Evolutionary conservation across 2,797 vertebrate species (phyloP).

Genomic region (Pelochelys cantorii): DNA sequence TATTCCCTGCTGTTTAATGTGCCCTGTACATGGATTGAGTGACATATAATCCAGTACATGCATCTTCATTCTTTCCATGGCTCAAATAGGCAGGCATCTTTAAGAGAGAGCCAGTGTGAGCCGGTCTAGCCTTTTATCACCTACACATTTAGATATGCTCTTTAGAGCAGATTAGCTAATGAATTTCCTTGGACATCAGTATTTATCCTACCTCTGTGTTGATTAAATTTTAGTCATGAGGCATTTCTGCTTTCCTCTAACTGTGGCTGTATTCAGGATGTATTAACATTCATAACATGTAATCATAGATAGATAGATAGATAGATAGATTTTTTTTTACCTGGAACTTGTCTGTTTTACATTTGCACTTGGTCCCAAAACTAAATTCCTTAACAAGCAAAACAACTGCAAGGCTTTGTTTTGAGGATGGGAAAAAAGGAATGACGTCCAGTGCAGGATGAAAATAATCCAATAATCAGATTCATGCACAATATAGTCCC

Average conservation of each 20-base stretch:
- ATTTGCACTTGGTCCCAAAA: not conserved
- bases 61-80: constrained; percentile 32
- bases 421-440: not conserved
- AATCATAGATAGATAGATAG: not conserved
- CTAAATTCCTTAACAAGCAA: not conserved
- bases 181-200: constrained; percentile 24
- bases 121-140: constrained; percentile 20
- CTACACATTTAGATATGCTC: constrained; percentile 58
- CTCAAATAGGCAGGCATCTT: constrained; percentile 32
- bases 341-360: constrained; percentile 18
- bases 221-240: not conserved
- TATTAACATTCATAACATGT: not conserved
- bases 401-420: constrained; percentile 6
- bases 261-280: not conserved
- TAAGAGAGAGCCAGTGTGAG: constrained; percentile 10
- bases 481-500: not conserved
- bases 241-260: not conserved
- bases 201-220: constrained; percentile 18
- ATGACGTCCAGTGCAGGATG: not conserved
- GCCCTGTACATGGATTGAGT: rapidly evolving
- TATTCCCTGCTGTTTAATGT: not conserved
- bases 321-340: not conserved
- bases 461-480: not conserved
- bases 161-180: constrained; percentile 42
- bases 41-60: not conserved